Evolutionary conservation across 2,888 invertebrate genomes (phyloP).

Genomic region (Heteropelma amictum): DNA sequence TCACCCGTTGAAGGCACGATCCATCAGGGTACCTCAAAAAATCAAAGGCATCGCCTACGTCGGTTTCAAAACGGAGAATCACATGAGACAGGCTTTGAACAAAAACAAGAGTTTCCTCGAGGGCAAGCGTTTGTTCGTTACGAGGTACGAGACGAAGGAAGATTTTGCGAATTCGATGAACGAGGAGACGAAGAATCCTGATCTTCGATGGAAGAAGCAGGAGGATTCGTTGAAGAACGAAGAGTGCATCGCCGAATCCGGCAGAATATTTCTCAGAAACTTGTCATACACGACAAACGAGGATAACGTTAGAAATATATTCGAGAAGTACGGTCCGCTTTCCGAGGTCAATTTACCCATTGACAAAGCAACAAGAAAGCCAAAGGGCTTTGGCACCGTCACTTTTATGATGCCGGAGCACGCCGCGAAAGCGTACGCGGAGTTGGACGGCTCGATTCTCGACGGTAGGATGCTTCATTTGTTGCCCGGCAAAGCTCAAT

Average conservation of each 20-base stretch:
- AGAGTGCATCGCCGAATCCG: conserved; percentile 92
- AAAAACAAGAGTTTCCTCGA: conserved; percentile 92
- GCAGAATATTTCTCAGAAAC: conserved; percentile 95
- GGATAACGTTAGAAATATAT: conserved; percentile 89
- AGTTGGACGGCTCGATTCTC: conserved; percentile 93
- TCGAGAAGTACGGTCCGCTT: conserved; percentile 91
- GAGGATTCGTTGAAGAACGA: conserved; percentile 83
- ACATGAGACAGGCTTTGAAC: conserved; percentile 87
- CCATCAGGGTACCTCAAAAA: conserved; percentile 87
- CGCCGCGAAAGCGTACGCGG: conserved; percentile 92
- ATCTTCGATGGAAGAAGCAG: conserved; percentile 82
- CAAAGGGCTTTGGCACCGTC: conserved; percentile 95
- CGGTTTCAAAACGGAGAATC: conserved; percentile 91
- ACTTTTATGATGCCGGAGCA: conserved; percentile 97
- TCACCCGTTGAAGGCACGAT: conserved; percentile 87
- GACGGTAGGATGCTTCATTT: conserved; percentile 96
- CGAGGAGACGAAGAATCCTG: conserved; percentile 62
- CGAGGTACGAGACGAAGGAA: conserved; percentile 79
- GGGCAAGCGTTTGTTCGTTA: conserved; percentile 83
- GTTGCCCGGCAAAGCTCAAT: conserved; percentile 89
- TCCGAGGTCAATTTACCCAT: conserved; percentile 94
- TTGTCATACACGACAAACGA: conserved; percentile 92
- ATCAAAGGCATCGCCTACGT: conserved; percentile 92
- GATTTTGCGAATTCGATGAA: conserved; percentile 71
- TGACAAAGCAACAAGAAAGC: conserved; percentile 87